These are phyloP conservation scores for Saguinus imperator DNA, from an alignment of 2,113 vertebrate genomes.

Conservation along the genomic window DNA sequence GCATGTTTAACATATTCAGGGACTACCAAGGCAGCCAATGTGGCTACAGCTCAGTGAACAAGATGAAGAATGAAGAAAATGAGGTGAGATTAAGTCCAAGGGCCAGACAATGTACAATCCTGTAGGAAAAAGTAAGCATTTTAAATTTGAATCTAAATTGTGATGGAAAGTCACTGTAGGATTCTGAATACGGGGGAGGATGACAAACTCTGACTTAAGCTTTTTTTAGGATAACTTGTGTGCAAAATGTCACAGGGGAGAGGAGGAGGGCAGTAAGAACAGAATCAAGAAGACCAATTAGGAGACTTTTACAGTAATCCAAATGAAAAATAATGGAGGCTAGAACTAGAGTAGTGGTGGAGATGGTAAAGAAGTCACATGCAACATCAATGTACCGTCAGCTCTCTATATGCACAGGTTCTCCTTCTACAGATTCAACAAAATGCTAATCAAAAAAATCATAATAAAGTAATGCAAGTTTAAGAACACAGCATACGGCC, in stretches of 20 bases:
- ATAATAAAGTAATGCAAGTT: too few species aligned
- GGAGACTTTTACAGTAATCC: background rate
- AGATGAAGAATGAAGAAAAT: constrained; percentile 13
- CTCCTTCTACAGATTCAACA: background rate
- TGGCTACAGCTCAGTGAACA: background rate
- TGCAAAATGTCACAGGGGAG: background rate
- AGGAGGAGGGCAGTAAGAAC: background rate
- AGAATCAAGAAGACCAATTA: background rate
- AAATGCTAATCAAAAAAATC: too few species aligned
- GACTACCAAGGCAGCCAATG: background rate
- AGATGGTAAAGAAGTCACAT: background rate
- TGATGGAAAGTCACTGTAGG: background rate
- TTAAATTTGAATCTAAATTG: background rate
- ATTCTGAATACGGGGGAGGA: background rate
- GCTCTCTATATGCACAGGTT: background rate
- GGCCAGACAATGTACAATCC: background rate
- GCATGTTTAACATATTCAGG: background rate
- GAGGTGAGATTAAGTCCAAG: background rate
- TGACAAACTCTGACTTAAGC: background rate
- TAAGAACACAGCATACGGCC: too few species aligned
- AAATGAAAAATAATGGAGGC: background rate
- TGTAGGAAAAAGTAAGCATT: background rate
- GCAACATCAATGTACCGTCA: background rate
- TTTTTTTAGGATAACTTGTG: background rate
- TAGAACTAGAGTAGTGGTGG: background rate